A percentile compares a stretch with the other conserved stretches of the same genome.
These are phyloP conservation scores for Drosophila subsilvestris DNA, from an alignment of 2,888 invertebrate genomes.

Conservation along the genomic window DNA sequence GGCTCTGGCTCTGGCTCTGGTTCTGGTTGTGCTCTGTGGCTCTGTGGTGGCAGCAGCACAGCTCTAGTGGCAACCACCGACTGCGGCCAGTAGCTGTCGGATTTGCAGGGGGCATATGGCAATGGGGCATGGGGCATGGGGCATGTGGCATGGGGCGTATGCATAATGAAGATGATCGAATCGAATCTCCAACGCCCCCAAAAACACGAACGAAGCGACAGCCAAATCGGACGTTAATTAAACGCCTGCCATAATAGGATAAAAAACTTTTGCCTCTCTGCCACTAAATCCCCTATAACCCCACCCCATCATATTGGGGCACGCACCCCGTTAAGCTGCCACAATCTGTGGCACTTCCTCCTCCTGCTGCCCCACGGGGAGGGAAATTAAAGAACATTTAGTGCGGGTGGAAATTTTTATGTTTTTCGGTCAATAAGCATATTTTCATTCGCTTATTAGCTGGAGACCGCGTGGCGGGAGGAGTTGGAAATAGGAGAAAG, in stretches of 20 bases:
- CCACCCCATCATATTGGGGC: background rate
- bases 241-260: constrained; percentile 75
- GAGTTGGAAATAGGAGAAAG: too few species aligned
- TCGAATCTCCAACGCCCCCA: constrained; percentile 29
- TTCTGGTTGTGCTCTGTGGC: constrained; percentile 7
- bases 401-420: background rate
- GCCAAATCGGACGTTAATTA: constrained; percentile 71
- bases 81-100: constrained; percentile 73
- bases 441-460: constrained; percentile 39
- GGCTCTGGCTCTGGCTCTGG: background rate
- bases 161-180: constrained; percentile 71
- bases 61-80: constrained; percentile 31
- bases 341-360: background rate
- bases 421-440: constrained; percentile 64
- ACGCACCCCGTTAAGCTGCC: constrained; percentile 50
- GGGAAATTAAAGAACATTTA: constrained; percentile 7
- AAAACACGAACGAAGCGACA: constrained; percentile 18
- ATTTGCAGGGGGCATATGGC: constrained; percentile 49
- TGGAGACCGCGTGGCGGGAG: too few species aligned
- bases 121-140: constrained; percentile 17
- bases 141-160: constrained; percentile 56
- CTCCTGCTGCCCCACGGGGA: background rate
- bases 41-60: constrained; percentile 4
- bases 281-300: background rate
- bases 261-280: constrained; percentile 42